Evolutionary conservation across 2,113 vertebrate genomes (phyloP), one percentile per base, ranked within the genome.

Genomic region (Empidonax alnorum): DNA sequence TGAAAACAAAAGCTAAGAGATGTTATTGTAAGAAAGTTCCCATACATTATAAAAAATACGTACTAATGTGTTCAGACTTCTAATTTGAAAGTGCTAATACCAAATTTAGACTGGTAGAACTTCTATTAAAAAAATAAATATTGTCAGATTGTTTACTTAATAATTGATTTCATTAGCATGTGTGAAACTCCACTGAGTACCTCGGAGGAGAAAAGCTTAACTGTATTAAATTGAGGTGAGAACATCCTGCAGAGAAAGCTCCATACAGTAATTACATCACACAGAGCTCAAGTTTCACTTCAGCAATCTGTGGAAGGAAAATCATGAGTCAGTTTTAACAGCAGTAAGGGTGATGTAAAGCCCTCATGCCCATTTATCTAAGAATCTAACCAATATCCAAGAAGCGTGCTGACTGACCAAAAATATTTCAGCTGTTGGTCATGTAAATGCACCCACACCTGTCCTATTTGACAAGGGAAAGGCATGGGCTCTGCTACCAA

Each of bases 321-420:
- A 63, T 25, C 65, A 31, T 59, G 76, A 92, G 68, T 90, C 89
- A 87, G 65, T 86, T 93, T 77, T 58, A 95, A 62, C 66, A 84
- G 52, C 22, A 85, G 41, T 27, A 77, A 74, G 15, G 5, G 27
- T 56, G 73, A 89, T 52, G 65, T n/a, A 91, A 89, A 94, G 44
- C 28, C 35, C 65, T 71, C 33, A 5, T 35, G 42, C 44, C 27
- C 23, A 1, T 77, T 80, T 67, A 73, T 76, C 28, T 30, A 89
- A 81, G 66, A 72, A 66, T 33, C 53, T 72, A 62, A 56, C 28
- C 58, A 44, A 73, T 19, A 90, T 39, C 21, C 55, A 90, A 31
- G 39, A 90, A 81, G 11, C 2, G 0, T 12, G 27, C 24, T 52
- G 63, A 46, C 56, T 62, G 28, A 68, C 27, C 66, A 44, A 59